These are phyloP conservation scores for Pseudococcus jackbeardsleyi DNA, from an alignment of 2,888 invertebrate species.

Conservation along the genomic window DNA sequence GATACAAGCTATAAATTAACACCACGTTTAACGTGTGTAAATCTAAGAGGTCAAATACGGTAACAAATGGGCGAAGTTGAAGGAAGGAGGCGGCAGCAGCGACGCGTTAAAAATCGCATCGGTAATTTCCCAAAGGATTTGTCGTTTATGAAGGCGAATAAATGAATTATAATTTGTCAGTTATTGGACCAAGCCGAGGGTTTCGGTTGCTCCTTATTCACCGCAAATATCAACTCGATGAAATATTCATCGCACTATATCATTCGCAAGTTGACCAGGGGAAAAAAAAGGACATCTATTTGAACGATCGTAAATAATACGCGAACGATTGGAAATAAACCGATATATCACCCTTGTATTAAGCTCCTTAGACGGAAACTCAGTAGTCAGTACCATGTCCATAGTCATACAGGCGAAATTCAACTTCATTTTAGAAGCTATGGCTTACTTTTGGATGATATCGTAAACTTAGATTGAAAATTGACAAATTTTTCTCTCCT, in stretches of 20 bases:
- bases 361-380: not conserved
- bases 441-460: too few relatives aligned
- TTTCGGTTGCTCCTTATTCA: not conserved
- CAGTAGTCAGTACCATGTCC: too few relatives aligned
- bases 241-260: conserved; percentile 17
- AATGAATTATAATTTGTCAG: conserved; percentile 54
- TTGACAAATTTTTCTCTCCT: too few relatives aligned
- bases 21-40: not conserved
- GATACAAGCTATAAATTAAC: not conserved
- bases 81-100: not conserved
- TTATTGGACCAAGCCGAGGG: not conserved
- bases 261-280: not conserved
- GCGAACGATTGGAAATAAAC: not conserved
- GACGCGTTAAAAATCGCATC: conserved; percentile 18
- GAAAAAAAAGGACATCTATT: conserved; percentile 9
- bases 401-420: too few relatives aligned
- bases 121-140: conserved; percentile 51
- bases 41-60: not conserved
- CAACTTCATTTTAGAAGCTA: too few relatives aligned
- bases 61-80: not conserved
- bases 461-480: too few relatives aligned
- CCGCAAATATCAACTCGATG: conserved; percentile 16
- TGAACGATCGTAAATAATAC: not conserved
- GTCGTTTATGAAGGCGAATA: conserved; percentile 40
- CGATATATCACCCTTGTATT: not conserved